Conservation (phyloP, 2,797 vertebrate genomes). For the Bucorvus abyssinicus region DNA sequence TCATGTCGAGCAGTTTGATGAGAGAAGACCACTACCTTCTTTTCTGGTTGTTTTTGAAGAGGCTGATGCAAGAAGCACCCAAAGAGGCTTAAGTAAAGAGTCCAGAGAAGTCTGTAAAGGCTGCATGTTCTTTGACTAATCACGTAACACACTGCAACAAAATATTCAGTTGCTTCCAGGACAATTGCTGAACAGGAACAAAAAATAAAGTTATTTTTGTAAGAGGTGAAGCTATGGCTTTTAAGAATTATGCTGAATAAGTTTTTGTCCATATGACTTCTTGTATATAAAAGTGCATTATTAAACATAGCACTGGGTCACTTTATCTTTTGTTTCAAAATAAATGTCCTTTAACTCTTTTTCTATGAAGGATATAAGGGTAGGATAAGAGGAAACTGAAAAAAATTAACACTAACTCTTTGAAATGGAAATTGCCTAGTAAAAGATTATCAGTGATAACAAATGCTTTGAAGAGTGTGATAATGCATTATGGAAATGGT, state of each 20-base stretch:
- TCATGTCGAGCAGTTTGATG: background rate
- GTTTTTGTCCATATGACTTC: background rate
- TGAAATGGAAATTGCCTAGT: conserved; percentile 35
- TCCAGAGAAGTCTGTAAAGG: background rate
- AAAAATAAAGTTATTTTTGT: background rate
- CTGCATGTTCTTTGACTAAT: background rate
- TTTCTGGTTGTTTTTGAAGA: background rate
- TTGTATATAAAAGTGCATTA: background rate
- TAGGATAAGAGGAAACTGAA: background rate
- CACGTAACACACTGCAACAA: background rate
- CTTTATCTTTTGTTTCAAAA: conserved; percentile 20
- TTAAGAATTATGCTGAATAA: background rate
- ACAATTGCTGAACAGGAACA: background rate
- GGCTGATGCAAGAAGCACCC: background rate
- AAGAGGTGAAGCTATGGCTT: background rate
- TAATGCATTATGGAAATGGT: background rate
- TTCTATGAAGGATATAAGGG: background rate
- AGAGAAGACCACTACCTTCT: background rate
- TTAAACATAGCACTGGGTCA: background rate
- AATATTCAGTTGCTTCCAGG: background rate
- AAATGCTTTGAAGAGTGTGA: background rate
- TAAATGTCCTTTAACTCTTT: background rate
- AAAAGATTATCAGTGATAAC: conserved; percentile 1
- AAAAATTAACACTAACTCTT: conserved; percentile 15
- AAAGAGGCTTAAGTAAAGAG: background rate